A percentile compares a stretch with the other conserved stretches of the same genome.
Evolutionary conservation across 2,113 vertebrate species (phyloP).

Genomic region (Xiphorhynchus elegans): DNA sequence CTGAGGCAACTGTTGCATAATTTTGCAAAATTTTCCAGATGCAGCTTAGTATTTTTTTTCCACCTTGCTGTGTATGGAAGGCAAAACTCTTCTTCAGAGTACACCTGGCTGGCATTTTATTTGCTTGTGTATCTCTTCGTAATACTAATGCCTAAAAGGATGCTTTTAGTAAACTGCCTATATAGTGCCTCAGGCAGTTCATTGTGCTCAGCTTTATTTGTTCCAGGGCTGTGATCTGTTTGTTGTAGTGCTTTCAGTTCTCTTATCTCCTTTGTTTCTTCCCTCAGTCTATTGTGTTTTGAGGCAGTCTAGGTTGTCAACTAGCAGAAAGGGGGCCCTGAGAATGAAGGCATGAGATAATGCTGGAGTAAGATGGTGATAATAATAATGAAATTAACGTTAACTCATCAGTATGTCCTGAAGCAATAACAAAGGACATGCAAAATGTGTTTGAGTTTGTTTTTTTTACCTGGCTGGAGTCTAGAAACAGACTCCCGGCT

Average conservation of each 20-base stretch:
- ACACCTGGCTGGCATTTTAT: not conserved
- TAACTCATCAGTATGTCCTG: not conserved
- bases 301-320: not conserved
- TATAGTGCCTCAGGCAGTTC: not conserved
- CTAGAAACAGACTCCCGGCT: not conserved
- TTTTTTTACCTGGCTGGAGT: not conserved
- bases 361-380: not conserved
- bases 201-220: not conserved
- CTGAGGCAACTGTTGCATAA: not conserved
- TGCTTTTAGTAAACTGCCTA: not conserved
- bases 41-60: not conserved
- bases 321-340: not conserved
- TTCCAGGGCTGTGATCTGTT: not conserved
- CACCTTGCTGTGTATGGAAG: not conserved
- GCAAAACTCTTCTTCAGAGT: not conserved
- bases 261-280: not conserved
- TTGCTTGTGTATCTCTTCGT: not conserved
- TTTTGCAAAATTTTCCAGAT: not conserved
- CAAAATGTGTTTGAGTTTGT: not conserved
- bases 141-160: not conserved
- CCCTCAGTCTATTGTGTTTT: not conserved
- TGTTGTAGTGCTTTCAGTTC: not conserved
- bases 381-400: not conserved
- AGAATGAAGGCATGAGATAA: not conserved
- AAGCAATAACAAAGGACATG: not conserved